Evolutionary conservation across 2,113 vertebrate species (phyloP).

Genomic region (Guaruba guarouba): DNA sequence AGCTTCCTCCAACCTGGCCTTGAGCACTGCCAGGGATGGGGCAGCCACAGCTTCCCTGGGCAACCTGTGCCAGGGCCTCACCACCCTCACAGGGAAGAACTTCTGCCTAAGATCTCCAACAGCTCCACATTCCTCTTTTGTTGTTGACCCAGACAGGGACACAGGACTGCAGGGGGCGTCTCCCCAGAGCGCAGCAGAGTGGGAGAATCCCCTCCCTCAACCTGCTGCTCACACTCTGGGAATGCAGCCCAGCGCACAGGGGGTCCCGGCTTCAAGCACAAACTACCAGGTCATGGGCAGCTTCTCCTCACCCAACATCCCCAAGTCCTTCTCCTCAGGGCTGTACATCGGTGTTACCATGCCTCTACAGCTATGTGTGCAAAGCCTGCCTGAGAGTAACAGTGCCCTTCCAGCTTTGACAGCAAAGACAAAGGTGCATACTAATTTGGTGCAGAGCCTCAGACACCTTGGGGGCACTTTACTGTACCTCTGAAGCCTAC

Average conservation of each 20-base stretch:
- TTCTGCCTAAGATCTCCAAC: background rate
- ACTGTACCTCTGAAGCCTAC: accelerated
- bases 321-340: background rate
- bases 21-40: background rate
- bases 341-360: accelerated
- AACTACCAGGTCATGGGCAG: background rate
- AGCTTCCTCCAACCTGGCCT: background rate
- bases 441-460: background rate
- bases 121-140: background rate
- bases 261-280: background rate
- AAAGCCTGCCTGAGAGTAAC: background rate
- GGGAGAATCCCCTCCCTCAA: background rate
- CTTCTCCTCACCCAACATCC: background rate
- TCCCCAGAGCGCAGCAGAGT: background rate
- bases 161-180: background rate
- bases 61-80: background rate
- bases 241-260: background rate
- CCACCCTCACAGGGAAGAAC: background rate
- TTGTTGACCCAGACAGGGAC: background rate
- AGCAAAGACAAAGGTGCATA: background rate
- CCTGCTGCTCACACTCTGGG: background rate
- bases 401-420: background rate
- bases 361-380: background rate
- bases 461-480: background rate
- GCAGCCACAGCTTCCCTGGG: background rate